Evolutionary conservation across 2,888 invertebrate species (phyloP).

Genomic region (Eupithecia insigniata): DNA sequence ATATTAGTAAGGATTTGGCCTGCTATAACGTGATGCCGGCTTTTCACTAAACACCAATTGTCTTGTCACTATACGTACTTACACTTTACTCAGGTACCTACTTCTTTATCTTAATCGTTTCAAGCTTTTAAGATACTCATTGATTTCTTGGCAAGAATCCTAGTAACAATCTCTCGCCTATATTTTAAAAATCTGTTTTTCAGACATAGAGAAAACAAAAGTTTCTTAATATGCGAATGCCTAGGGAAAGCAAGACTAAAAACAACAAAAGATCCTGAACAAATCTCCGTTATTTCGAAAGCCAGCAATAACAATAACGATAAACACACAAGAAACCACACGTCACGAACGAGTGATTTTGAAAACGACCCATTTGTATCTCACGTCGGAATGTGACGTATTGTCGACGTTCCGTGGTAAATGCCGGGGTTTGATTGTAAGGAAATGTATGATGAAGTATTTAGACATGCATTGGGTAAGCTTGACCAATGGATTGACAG

Average conservation of each 20-base stretch:
- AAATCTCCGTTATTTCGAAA: conserved; percentile 30
- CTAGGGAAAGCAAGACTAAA: conserved; percentile 18
- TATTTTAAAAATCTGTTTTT: not conserved
- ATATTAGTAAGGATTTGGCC: no score
- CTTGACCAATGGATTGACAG: conserved; percentile 16
- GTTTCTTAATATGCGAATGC: not conserved
- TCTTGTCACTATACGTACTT: not conserved
- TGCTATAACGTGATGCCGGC: not conserved
- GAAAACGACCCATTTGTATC: conserved; percentile 56
- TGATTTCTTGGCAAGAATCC: not conserved
- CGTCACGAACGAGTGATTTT: conserved; percentile 68
- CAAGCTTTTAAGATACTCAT: not conserved
- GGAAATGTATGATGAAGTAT: conserved; percentile 39
- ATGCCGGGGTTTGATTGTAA: conserved; percentile 41
- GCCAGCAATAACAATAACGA: conserved; percentile 37
- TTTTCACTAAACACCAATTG: not conserved
- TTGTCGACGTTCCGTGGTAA: conserved; percentile 50
- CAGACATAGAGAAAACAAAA: not conserved
- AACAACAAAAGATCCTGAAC: conserved; percentile 19
- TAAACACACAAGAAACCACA: conserved; percentile 55
- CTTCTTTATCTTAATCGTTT: not conserved
- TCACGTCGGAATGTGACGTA: conserved; percentile 56
- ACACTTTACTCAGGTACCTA: not conserved
- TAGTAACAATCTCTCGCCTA: not conserved
- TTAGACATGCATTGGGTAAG: conserved; percentile 33